Percentiles rank a stretch among this genome's conserved stretches.
Evolutionary conservation across 64 coral and sea anemone species (phyloP).

Genomic region (Stichodactyla mertensii): DNA sequence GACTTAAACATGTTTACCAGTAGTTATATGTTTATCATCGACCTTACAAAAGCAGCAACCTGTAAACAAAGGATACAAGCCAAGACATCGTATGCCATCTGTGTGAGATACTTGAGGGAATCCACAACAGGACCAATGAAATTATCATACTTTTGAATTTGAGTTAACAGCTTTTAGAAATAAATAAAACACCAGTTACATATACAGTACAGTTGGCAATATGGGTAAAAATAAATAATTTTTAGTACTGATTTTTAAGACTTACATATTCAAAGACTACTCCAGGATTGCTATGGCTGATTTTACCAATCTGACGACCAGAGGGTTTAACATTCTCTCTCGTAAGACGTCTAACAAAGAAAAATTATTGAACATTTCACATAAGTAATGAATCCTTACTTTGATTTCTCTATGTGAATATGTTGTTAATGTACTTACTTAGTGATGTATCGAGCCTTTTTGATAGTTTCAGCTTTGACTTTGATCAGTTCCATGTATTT

Average conservation of each 20-base stretch:
- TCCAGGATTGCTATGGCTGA: constrained; percentile 97
- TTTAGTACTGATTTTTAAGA: not conserved
- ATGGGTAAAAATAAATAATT: not conserved
- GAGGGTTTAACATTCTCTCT: constrained; percentile 99
- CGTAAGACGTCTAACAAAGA: constrained; percentile 64
- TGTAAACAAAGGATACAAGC: constrained; percentile 89
- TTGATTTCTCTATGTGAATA: not conserved
- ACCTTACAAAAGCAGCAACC: no score
- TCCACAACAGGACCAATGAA: constrained; percentile 98
- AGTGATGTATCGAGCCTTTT: constrained; percentile 96
- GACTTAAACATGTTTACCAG: no score
- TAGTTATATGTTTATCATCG: no score
- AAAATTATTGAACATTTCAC: not conserved
- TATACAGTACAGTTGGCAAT: not conserved
- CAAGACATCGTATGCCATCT: constrained; percentile 92
- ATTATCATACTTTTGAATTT: constrained; percentile 99
- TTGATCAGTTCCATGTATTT: constrained; percentile 72
- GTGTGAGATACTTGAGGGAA: constrained; percentile 94
- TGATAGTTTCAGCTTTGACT: constrained; percentile 92
- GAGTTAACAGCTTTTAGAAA: constrained; percentile 69
- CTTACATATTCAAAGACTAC: constrained; percentile 99
- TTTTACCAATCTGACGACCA: constrained; percentile 96
- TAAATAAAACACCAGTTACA: constrained; percentile 8
- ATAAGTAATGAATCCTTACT: no score
- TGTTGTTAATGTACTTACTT: constrained; percentile 61